Conservation (phyloP, 2,888 invertebrate species). For the Hydroisotoma schaefferi region DNA sequence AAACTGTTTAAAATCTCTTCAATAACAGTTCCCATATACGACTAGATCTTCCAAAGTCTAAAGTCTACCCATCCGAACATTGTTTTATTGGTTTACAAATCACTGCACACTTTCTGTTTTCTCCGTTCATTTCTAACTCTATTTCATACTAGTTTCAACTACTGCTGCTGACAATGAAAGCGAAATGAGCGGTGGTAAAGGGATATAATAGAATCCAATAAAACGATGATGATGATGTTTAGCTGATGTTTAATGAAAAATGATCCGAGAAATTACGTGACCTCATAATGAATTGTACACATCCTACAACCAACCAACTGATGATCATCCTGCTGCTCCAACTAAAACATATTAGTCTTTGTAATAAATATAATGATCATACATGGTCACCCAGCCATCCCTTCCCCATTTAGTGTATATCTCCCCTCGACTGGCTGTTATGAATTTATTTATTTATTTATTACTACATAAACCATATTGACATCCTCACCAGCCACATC, state of each 20-base stretch:
- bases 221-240: not conserved
- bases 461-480: slow-evolving; percentile 1
- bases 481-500: too few relatives aligned
- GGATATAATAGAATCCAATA: not conserved
- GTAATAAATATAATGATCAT: not conserved
- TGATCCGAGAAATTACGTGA: slow-evolving; percentile 15
- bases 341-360: too few relatives aligned
- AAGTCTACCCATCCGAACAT: not conserved
- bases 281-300: slow-evolving; percentile 17
- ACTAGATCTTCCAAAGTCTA: not conserved
- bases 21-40: too few relatives aligned
- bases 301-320: not conserved
- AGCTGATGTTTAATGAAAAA: slow-evolving; percentile 13
- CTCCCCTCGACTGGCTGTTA: not conserved
- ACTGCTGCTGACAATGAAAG: too few relatives aligned
- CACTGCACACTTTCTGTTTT: slow-evolving; percentile 3
- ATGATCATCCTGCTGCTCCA: not conserved
- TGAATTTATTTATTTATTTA: not conserved
- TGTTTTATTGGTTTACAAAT: slow-evolving; percentile 15
- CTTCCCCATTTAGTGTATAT: not conserved
- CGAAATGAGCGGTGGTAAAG: too few relatives aligned
- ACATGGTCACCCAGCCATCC: not conserved
- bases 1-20: too few relatives aligned
- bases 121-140: too few relatives aligned
- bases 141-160: too few relatives aligned